A percentile compares a stretch with the other conserved stretches of the same genome.
Evolutionary conservation across 2,113 vertebrate genomes (phyloP).

Genomic region (Eira barbara): DNA sequence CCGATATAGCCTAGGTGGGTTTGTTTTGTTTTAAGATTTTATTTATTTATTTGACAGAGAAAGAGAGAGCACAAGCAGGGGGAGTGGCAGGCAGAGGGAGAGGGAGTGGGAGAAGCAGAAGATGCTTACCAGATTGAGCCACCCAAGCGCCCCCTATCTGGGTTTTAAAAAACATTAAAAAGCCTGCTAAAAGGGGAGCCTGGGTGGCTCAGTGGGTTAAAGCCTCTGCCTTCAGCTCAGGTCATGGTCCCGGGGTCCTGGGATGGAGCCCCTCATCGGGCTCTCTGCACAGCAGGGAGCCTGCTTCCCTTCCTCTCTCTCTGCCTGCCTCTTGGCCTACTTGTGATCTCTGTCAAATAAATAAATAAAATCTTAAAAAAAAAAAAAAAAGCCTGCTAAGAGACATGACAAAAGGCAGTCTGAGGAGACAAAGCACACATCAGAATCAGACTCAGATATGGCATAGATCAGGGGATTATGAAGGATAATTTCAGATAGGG

Average conservation of each 20-base stretch:
- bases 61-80: background rate
- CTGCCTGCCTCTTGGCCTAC: no score
- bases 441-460: slow-evolving; percentile 7
- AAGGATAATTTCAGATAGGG: background rate
- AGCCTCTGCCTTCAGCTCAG: no score
- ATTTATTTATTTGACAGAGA: background rate
- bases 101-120: background rate
- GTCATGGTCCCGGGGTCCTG: no score
- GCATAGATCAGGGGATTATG: slow-evolving; percentile 23
- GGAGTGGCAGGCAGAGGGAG: background rate
- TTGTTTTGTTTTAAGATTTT: background rate
- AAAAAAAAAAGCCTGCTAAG: background rate
- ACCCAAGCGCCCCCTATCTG: background rate
- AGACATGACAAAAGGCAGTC: background rate
- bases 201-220: no score
- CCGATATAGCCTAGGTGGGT: background rate
- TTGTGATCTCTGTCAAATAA: no score
- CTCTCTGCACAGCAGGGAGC: no score
- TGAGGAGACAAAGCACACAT: slow-evolving; percentile 25
- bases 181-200: background rate
- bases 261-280: no score
- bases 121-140: no score
- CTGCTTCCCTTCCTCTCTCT: no score
- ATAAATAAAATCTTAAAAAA: background rate
- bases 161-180: background rate